phyloP scores from a whole-genome alignment of 2,113 vertebrate genomes.

The Barnardius zonarius region DNA sequence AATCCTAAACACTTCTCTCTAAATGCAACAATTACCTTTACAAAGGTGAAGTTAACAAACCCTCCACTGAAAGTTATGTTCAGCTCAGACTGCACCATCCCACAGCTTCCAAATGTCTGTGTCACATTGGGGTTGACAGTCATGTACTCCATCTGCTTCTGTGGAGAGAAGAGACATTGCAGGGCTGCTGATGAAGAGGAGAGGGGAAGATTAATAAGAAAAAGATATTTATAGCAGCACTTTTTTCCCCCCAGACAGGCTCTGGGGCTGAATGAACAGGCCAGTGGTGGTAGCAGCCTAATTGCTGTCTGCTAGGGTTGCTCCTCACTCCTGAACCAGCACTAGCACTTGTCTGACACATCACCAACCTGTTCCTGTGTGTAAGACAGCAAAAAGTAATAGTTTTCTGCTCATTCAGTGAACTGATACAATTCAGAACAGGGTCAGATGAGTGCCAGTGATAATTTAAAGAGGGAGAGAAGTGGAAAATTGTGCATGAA shows the following conservation, averaged over 20 bases:
- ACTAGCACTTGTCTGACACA: not conserved
- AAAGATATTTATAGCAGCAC: not conserved
- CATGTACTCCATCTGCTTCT: constrained; percentile 71
- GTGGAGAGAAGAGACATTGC: constrained; percentile 23
- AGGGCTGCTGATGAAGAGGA: not conserved
- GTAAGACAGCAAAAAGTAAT: not conserved
- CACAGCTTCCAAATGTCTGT: constrained; percentile 73
- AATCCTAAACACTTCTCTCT: not conserved
- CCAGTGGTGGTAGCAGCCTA: not conserved
- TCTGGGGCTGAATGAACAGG: not conserved
- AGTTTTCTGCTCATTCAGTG: not conserved
- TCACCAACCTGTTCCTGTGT: not conserved
- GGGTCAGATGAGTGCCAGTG: not conserved
- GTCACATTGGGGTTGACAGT: constrained; percentile 77
- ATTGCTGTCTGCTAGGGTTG: not conserved
- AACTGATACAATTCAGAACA: not conserved
- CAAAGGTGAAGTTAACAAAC: constrained; percentile 80
- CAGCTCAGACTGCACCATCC: constrained; percentile 55
- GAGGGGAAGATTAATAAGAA: not conserved
- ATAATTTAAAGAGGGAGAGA: not conserved
- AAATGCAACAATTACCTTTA: constrained; percentile 76
- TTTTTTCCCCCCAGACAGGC: not conserved
- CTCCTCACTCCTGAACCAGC: not conserved
- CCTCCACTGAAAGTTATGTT: constrained; percentile 75
- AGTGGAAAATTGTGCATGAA: not conserved